Percentiles rank a stretch among this genome's conserved stretches.
Conservation (phyloP, 2,888 invertebrate species). For the Neuroscelio doddi region DNA sequence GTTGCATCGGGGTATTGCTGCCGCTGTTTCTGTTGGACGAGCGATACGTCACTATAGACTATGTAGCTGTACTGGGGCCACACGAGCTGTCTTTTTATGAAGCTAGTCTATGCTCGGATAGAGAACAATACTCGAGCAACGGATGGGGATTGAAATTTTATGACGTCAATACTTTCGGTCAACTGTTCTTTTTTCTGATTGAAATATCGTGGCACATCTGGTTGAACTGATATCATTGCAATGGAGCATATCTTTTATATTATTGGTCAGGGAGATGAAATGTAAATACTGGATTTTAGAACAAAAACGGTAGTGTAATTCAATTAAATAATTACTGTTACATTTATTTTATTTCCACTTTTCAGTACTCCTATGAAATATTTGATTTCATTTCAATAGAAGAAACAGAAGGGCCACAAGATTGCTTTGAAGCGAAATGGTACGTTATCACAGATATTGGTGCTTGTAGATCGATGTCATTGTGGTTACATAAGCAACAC, state of each 20-base stretch:
- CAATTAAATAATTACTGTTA: too few relatives aligned
- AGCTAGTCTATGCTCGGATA: constrained; percentile 11
- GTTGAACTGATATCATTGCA: not conserved
- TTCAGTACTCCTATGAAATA: too few relatives aligned
- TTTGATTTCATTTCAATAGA: too few relatives aligned
- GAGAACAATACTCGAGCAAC: constrained; percentile 2
- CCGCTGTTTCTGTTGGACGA: constrained; percentile 1
- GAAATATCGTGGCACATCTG: not conserved
- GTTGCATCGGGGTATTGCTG: constrained; percentile 6
- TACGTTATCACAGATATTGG: too few relatives aligned
- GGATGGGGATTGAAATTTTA: constrained; percentile 6
- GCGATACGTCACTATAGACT: constrained; percentile 1
- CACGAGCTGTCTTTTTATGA: constrained; percentile 14
- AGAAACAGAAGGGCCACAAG: too few relatives aligned
- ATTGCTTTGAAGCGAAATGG: too few relatives aligned
- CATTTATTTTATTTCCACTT: too few relatives aligned
- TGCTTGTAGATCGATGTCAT: too few relatives aligned
- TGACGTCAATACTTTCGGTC: constrained; percentile 6
- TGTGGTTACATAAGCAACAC: too few relatives aligned
- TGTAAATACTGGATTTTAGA: not conserved
- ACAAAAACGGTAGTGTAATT: too few relatives aligned
- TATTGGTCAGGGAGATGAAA: not conserved
- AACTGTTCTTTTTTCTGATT: constrained; percentile 2
- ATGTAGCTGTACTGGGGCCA: not conserved
- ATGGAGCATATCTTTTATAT: not conserved